Evolutionary conservation across 2,797 vertebrate genomes (phyloP).

Genomic region (Sparus aurata): DNA sequence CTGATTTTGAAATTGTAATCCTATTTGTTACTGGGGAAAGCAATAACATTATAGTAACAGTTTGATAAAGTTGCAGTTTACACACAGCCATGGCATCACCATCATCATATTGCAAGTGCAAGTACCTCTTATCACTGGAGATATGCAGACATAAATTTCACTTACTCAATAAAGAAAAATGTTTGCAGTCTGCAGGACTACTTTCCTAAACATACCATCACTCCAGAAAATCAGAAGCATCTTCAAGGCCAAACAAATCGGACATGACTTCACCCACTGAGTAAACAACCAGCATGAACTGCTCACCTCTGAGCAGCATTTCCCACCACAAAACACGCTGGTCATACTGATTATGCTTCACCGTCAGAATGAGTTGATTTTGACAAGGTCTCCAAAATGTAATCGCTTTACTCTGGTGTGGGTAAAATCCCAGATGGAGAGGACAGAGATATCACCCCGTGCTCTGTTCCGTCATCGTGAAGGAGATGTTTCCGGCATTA

Average conservation of each 20-base stretch:
- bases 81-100: too few species aligned
- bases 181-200: background rate
- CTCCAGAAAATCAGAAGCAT: constrained; percentile 31
- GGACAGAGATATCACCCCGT: background rate
- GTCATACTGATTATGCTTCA: constrained; percentile 1
- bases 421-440: constrained; percentile 5
- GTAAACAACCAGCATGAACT: constrained; percentile 33
- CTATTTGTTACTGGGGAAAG: too few species aligned
- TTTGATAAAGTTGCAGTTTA: too few species aligned
- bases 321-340: constrained; percentile 16
- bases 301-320: constrained; percentile 13
- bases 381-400: constrained; percentile 20
- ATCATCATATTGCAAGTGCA: too few species aligned
- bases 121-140: too few species aligned
- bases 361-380: background rate
- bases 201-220: background rate
- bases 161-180: background rate
- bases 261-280: constrained; percentile 27
- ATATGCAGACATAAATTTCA: too few species aligned
- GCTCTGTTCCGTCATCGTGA: constrained; percentile 17
- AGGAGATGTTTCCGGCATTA: background rate
- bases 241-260: constrained; percentile 40
- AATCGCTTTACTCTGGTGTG: constrained; percentile 2
- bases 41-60: too few species aligned
- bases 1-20: too few species aligned